These are phyloP conservation scores for Drosophila watanabei DNA, from an alignment of 1,140 invertebrate species.

Conservation along the genomic window DNA sequence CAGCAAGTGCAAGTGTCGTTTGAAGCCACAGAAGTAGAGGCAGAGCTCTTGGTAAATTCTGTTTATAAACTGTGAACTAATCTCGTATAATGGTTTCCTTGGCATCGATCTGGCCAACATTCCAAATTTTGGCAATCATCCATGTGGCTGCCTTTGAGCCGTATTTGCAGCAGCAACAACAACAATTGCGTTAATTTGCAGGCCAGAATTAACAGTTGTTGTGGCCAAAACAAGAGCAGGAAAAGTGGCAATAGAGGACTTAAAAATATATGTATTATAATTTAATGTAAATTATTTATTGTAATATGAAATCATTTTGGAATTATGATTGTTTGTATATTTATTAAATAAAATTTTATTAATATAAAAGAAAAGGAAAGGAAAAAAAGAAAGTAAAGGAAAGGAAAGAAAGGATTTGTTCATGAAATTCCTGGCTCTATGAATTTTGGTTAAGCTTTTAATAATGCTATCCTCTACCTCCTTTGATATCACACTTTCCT, in stretches of 20 bases:
- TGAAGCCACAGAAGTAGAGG: not conserved
- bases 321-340: too few relatives aligned
- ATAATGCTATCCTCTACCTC: not conserved
- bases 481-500: rapidly evolving
- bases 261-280: not conserved
- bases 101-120: slow-evolving; percentile 19
- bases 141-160: slow-evolving; percentile 15
- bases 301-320: too few relatives aligned
- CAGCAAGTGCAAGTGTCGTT: not conserved
- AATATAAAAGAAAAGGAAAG: too few relatives aligned
- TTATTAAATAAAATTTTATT: too few relatives aligned
- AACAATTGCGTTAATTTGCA: slow-evolving; percentile 14
- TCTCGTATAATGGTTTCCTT: slow-evolving; percentile 17
- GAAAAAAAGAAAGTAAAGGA: too few relatives aligned
- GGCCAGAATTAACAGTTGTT: not conserved
- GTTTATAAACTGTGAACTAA: slow-evolving; percentile 38
- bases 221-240: slow-evolving; percentile 4
- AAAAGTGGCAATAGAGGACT: not conserved
- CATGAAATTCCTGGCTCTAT: too few relatives aligned
- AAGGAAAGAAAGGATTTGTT: too few relatives aligned
- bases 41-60: slow-evolving; percentile 15
- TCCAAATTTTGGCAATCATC: not conserved
- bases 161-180: not conserved
- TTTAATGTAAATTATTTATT: not conserved
- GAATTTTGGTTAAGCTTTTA: too few relatives aligned